A percentile compares a stretch with the other conserved stretches of the same genome.
Conservation (phyloP, 1,140 invertebrate species). For the Drosophila equinoxialis region DNA sequence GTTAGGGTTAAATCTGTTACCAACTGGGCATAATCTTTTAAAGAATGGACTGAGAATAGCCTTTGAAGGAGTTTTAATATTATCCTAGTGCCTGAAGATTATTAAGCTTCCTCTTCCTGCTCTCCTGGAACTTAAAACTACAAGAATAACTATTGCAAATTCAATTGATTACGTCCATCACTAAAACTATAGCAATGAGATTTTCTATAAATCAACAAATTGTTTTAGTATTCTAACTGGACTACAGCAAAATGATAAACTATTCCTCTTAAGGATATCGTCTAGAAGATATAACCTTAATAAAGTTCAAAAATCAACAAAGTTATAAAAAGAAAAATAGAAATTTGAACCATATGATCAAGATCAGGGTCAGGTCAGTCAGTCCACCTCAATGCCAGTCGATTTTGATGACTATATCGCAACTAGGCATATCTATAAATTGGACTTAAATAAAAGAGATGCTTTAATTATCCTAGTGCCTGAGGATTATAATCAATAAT, state of each 20-base stretch:
- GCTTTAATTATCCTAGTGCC: slow-evolving; percentile 57
- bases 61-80: slow-evolving; percentile 39
- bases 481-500: slow-evolving; percentile 29
- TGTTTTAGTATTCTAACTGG: slow-evolving; percentile 25
- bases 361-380: no score
- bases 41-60: slow-evolving; percentile 36
- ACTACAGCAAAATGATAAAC: slow-evolving; percentile 24
- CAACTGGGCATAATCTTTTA: slow-evolving; percentile 12
- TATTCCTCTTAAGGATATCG: slow-evolving; percentile 55
- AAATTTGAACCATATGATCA: no score
- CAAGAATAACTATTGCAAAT: not conserved
- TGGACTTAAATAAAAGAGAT: slow-evolving; percentile 31
- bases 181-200: slow-evolving; percentile 20
- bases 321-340: not conserved
- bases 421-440: slow-evolving; percentile 15
- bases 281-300: slow-evolving; percentile 49
- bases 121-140: slow-evolving; percentile 60
- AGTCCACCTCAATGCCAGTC: slow-evolving; percentile 41
- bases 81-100: slow-evolving; percentile 60
- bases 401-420: not conserved
- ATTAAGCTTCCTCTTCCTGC: slow-evolving; percentile 32
- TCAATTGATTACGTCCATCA: slow-evolving; percentile 3
- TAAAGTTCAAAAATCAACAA: slow-evolving; percentile 43
- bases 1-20: not conserved
- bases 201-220: not conserved